Conservation (phyloP, 2,888 invertebrate genomes). For the Parnassius smintheus region DNA sequence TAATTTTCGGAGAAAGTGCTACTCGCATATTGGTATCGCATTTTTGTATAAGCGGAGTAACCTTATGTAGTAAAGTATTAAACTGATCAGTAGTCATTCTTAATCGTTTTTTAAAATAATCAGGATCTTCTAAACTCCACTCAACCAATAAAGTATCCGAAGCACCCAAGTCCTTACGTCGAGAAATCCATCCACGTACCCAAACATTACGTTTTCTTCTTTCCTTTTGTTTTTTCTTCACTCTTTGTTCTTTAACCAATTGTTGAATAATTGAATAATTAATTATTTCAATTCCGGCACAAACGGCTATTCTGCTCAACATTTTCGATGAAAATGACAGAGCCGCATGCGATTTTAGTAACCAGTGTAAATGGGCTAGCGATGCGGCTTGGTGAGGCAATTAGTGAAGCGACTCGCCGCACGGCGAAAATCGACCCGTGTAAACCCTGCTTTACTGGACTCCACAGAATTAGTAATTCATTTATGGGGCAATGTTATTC, state of each 20-base stretch:
- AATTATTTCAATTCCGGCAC: too few species aligned
- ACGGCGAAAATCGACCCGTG: constrained; percentile 10
- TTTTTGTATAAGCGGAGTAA: constrained; percentile 29
- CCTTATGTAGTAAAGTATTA: constrained; percentile 37
- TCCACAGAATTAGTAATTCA: too few species aligned
- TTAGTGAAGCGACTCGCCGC: not conserved
- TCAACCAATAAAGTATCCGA: too few species aligned
- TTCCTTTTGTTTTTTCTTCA: too few species aligned
- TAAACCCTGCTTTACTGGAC: too few species aligned
- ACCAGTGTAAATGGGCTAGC: not conserved
- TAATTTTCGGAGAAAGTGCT: constrained; percentile 26
- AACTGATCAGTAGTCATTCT: constrained; percentile 39
- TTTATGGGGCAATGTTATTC: too few species aligned
- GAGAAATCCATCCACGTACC: too few species aligned
- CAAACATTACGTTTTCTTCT: too few species aligned
- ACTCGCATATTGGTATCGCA: constrained; percentile 35
- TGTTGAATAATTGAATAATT: too few species aligned
- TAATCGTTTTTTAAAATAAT: constrained; percentile 39
- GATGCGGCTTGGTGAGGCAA: not conserved
- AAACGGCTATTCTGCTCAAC: not conserved
- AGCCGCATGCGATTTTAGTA: not conserved
- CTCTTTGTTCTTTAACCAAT: too few species aligned
- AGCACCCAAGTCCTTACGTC: too few species aligned
- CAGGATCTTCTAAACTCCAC: too few species aligned
- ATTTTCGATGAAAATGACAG: not conserved